Conservation (phyloP, 2,113 vertebrate genomes). For the Trichomycterus rosablanca region DNA sequence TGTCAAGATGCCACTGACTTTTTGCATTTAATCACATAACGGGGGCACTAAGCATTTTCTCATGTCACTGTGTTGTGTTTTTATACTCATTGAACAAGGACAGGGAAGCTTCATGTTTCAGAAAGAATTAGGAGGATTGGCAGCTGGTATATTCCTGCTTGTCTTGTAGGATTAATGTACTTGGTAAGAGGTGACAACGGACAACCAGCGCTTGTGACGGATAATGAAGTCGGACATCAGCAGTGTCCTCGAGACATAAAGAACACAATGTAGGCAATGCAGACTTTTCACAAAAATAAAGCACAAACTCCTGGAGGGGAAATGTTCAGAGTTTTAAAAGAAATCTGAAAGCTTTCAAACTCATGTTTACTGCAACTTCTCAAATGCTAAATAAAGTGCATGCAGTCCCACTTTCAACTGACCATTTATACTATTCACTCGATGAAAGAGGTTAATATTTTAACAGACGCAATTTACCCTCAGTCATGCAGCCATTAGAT, state of each 20-base stretch:
- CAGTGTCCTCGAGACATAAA: conserved; percentile 27
- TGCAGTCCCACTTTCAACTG: conserved; percentile 13
- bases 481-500: conserved; percentile 20
- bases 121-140: not conserved
- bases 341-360: no score
- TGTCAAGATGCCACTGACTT: no score
- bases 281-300: no score
- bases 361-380: no score
- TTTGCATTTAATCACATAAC: no score
- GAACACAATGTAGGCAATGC: no score
- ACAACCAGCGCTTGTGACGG: conserved; percentile 12
- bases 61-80: no score
- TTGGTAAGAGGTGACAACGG: conserved; percentile 21
- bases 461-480: conserved; percentile 27
- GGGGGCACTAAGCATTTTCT: no score
- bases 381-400: not conserved
- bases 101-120: conserved; percentile 22
- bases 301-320: no score
- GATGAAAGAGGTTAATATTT: no score
- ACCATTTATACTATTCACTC: conserved; percentile 27
- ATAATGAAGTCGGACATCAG: conserved; percentile 29
- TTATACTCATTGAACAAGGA: no score
- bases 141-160: conserved; percentile 22
- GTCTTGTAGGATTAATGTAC: conserved; percentile 23
- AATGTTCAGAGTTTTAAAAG: no score